Evolutionary conservation across 2,113 vertebrate species (phyloP), one percentile per base, ranked within the genome.

Genomic region (Nesoenas mayeri): DNA sequence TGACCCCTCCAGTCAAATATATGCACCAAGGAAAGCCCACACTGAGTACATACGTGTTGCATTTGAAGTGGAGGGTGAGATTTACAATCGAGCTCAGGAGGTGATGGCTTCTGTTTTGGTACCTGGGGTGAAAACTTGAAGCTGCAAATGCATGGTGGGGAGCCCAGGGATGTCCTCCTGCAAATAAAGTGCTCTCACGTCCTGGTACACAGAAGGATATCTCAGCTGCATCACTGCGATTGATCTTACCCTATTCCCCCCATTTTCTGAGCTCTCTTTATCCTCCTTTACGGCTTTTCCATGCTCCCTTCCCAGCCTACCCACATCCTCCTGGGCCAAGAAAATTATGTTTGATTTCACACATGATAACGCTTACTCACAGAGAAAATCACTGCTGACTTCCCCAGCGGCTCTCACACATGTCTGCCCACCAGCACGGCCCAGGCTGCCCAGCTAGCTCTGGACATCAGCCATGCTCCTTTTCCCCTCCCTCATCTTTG

Each of bases 381-480:
- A 61, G 78, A 79, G 84, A 95, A 97, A 95, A 93, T 66, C 80
- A 60, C 85, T 32, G 1, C 66, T 75, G 79, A 94, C 73, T 92
- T 92, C n/a, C 88, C 73, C 78, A 71, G 83, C 21, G 9, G 48
- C 79, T 47, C 53, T 94, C 5, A 9, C 47, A 90, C 3, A 53
- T 34, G 53, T n/a, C 69, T 47, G 50, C 57, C 64, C 54, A 66
- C 0, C 6, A 50, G n/a, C 3, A 2, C 0, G 1, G 61, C 57
- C 42, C 28, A 50, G 67, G 62, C 62, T 75, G 62, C 60, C 51
- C 9, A 0, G 60, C 5, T 3, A 4, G 42, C 54, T 93, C 62
- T 3, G 1, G 38, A 32, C 34, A 62, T 86, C 6, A 6, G 72
- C 34, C 5, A 1, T 56, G 15, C 36, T 3, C 3, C 10, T n/a